A percentile compares a stretch with the other conserved stretches of the same genome.
These are phyloP conservation scores for Sander vitreus DNA, from an alignment of 2,113 vertebrate genomes.

Conservation along the genomic window DNA sequence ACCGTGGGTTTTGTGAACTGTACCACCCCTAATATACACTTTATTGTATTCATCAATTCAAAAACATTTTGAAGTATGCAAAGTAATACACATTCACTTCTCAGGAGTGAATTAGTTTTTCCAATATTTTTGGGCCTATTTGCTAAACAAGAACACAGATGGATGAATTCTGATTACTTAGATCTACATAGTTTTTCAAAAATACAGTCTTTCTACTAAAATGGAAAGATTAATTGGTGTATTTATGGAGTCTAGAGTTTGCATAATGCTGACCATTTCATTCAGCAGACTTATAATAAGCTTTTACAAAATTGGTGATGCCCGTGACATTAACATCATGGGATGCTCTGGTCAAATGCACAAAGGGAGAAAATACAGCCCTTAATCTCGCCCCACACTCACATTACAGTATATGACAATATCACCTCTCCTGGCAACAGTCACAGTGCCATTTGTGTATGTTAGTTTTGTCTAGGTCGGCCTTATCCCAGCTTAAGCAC, in stretches of 20 bases:
- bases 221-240: slow-evolving; percentile 21
- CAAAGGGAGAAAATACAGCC: slow-evolving; percentile 9
- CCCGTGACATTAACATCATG: slow-evolving; percentile 10
- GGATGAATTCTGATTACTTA: slow-evolving; percentile 14
- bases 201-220: slow-evolving; percentile 2
- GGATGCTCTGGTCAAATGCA: slow-evolving; percentile 11
- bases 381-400: background rate
- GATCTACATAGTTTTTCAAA: background rate
- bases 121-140: background rate
- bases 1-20: too few species aligned
- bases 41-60: background rate
- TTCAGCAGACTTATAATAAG: slow-evolving; percentile 16
- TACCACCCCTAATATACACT: too few species aligned
- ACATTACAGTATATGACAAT: background rate
- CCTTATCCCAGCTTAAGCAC: background rate
- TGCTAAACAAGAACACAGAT: slow-evolving; percentile 14
- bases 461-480: background rate
- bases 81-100: slow-evolving; percentile 1
- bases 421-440: slow-evolving; percentile 1
- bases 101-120: background rate
- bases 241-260: slow-evolving; percentile 11
- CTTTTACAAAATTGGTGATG: slow-evolving; percentile 33
- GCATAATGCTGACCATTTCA: background rate
- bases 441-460: background rate
- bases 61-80: slow-evolving; percentile 6